Evolutionary conservation across 2,797 vertebrate genomes (phyloP), one percentile per base, ranked within the genome.

Genomic region (Phoxinus dragarum): DNA sequence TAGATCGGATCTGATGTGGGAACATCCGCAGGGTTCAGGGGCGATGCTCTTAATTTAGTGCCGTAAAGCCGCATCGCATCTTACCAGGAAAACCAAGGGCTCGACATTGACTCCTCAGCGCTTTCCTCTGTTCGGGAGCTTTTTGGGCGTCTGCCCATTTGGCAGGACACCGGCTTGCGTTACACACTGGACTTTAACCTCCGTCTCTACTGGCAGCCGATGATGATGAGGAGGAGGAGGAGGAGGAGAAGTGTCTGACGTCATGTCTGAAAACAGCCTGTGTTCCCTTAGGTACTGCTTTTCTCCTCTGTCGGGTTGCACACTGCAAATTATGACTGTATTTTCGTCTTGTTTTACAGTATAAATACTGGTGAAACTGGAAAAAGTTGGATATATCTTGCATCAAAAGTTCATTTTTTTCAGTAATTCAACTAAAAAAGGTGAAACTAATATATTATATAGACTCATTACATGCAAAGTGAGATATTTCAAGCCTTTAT

Each of bases 31-130:
- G 23, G 11, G 61, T 52, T 34, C 12, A 82, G 49, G 31, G 49
- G 72, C 67, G 78, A 84, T 42, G 47, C 42, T 59, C 81, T 87
- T 86, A 81, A 81, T 88, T 86, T 88, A 86, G 86, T 34, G 9
- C 74, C 34, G 47, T 84, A 86, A 49, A 89, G 81, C 80, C 67
- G 66, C n/a, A 83, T 87, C 82, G 19, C 44, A 42, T 36, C 86
- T 86, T 64, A 19, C 61, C 6, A 34, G 56, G 69, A 79, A 81
- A 67, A 64, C 68, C 16, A 67, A 69, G 49, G 12, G 23, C 31
- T 75, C 21, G 21, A 27, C 40, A 38, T 19, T 36, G 56, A 64
- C 17, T 82, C 11, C 10, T n/a, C 23, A 64, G 27, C 21, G n/a
- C 27, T 36, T 9, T 27, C 8, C 66, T 82, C 38, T 59, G 69